phyloP scores from a whole-genome alignment of 1,140 invertebrate species.

The Proales similis region DNA sequence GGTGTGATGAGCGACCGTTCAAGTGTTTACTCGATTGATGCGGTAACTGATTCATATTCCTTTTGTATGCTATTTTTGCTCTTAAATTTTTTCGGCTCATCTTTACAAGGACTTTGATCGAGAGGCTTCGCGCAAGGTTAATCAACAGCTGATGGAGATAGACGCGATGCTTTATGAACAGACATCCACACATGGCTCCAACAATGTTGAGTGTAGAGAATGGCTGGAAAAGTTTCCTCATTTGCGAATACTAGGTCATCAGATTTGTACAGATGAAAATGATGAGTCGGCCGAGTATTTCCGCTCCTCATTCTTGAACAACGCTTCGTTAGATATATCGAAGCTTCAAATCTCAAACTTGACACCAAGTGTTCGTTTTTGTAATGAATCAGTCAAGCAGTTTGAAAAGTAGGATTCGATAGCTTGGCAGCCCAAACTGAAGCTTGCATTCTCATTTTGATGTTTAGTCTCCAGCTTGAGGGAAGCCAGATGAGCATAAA shows the following conservation, averaged over 20 bases:
- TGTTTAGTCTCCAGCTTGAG: slow-evolving; percentile 1
- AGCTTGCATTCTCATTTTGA: slow-evolving; percentile 1
- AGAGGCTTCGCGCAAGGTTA: slow-evolving; percentile 31
- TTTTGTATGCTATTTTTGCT: too few relatives aligned
- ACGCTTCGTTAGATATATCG: too few relatives aligned
- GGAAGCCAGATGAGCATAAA: not conserved
- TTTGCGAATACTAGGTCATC: slow-evolving; percentile 28
- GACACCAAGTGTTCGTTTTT: too few relatives aligned
- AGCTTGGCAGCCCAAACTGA: not conserved
- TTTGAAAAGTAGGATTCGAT: too few relatives aligned
- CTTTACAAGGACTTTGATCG: slow-evolving; percentile 35
- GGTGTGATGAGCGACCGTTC: slow-evolving; percentile 36
- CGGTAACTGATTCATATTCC: too few relatives aligned
- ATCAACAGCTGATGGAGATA: slow-evolving; percentile 17
- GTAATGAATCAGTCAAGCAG: too few relatives aligned
- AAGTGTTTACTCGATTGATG: slow-evolving; percentile 32
- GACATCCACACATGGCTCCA: slow-evolving; percentile 8
- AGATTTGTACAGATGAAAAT: not conserved
- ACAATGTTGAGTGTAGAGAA: slow-evolving; percentile 27
- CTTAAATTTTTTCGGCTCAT: too few relatives aligned
- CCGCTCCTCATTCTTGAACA: too few relatives aligned
- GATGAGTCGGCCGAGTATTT: not conserved
- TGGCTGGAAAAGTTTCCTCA: slow-evolving; percentile 37
- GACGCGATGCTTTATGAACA: slow-evolving; percentile 30
- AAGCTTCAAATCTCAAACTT: too few relatives aligned